phyloP scores from a whole-genome alignment of 2,888 invertebrate species.

The Abscondita cerata region DNA sequence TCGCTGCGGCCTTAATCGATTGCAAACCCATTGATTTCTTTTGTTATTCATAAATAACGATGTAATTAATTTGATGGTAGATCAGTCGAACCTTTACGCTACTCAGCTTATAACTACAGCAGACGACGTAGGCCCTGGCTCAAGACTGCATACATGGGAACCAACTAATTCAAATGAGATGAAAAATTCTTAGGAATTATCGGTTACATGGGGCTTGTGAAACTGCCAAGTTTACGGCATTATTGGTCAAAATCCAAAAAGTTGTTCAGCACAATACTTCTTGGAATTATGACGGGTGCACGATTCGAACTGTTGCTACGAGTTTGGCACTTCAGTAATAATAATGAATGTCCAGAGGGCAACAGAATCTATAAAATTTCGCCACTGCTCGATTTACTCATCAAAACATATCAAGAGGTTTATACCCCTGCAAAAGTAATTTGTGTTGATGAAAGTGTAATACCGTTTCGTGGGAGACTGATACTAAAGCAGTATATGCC shows the following conservation, averaged over 20 bases:
- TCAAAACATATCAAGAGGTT: too few relatives aligned
- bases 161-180: neutral
- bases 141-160: neutral
- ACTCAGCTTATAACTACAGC: neutral
- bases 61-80: slow-evolving; percentile 2
- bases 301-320: too few relatives aligned
- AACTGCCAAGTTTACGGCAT: slow-evolving; percentile 1
- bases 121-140: neutral
- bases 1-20: neutral
- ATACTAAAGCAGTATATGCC: too few relatives aligned
- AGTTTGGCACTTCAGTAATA: too few relatives aligned
- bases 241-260: neutral
- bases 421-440: too few relatives aligned
- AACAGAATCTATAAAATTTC: too few relatives aligned
- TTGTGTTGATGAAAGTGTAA: too few relatives aligned
- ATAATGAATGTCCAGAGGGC: too few relatives aligned
- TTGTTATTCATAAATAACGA: neutral
- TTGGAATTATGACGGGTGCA: too few relatives aligned
- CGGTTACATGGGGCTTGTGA: slow-evolving; percentile 1
- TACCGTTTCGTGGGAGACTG: too few relatives aligned
- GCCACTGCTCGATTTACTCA: too few relatives aligned
- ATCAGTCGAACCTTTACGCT: slow-evolving; percentile 1
- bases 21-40: neutral
- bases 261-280: neutral
- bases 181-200: slow-evolving; percentile 1